Evolutionary conservation across 1,140 invertebrate species (phyloP).

Genomic region (Lerema accius): DNA sequence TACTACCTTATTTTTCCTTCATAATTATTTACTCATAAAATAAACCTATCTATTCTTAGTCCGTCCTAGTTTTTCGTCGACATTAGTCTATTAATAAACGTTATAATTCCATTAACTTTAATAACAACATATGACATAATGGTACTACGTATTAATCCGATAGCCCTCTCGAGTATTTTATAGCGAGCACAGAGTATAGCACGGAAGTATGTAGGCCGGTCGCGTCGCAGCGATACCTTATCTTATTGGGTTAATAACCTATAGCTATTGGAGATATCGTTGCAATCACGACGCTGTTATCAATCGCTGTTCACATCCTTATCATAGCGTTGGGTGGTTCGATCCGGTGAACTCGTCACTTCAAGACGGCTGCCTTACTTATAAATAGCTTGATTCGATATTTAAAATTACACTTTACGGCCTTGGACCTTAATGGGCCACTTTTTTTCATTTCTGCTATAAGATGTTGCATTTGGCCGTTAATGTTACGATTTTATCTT

Average conservation of each 20-base stretch:
- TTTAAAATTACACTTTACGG: neutral
- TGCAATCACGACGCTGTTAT: slow-evolving; percentile 62
- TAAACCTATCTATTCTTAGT: too few relatives aligned
- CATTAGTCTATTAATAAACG: too few relatives aligned
- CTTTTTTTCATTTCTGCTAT: too few relatives aligned
- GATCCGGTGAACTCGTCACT: slow-evolving; percentile 8
- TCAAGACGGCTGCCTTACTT: neutral
- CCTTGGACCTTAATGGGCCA: neutral
- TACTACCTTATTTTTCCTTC: too few relatives aligned
- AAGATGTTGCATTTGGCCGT: too few relatives aligned
- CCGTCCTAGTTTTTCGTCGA: too few relatives aligned
- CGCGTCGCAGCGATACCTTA: slow-evolving; percentile 65
- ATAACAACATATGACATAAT: too few relatives aligned
- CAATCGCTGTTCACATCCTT: slow-evolving; percentile 53
- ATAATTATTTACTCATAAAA: too few relatives aligned
- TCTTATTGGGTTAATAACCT: slow-evolving; percentile 79
- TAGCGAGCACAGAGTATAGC: slow-evolving; percentile 9
- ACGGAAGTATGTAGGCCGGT: slow-evolving; percentile 75
- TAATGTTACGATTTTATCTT: too few relatives aligned
- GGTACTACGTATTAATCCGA: slow-evolving; percentile 21
- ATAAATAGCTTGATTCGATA: neutral
- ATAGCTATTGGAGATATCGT: slow-evolving; percentile 60
- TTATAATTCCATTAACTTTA: too few relatives aligned
- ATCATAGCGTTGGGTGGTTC: slow-evolving; percentile 23
- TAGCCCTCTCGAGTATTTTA: slow-evolving; percentile 11